Base-by-base conservation (phyloP, 2,888 invertebrate species). In the Anarsia innoxiella region DNA sequence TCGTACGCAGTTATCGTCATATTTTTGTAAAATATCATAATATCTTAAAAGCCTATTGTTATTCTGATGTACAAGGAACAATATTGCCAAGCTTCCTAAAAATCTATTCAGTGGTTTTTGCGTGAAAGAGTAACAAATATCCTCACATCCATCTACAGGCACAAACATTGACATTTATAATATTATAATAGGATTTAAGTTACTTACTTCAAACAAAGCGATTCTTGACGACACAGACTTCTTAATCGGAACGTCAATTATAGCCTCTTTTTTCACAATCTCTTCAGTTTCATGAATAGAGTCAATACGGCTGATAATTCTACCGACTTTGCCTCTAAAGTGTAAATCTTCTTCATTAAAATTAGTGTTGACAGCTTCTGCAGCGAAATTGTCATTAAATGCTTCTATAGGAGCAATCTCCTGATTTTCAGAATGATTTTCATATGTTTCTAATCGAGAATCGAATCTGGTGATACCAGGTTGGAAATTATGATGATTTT, bases 161-260 rank as follows among this genome's bases (percentile, higher is more conserved):
- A n/a, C n/a, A n/a, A n/a, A n/a, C n/a, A n/a, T n/a, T n/a, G n/a
- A n/a, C n/a, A n/a, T n/a, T n/a, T n/a, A n/a, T n/a, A n/a, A n/a
- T n/a, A n/a, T n/a, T n/a, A n/a, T n/a, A n/a, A n/a, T n/a, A n/a
- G n/a, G n/a, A n/a, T n/a, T n/a, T n/a, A n/a, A n/a, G 19, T 9
- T 25, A 46, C 53, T 71, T 62, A 77, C 82, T 64, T 83, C 82
- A 57, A 80, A 83, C 51, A 80, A 56, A 16, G 80, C 77, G 30
- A 83, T 74, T 54, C 71, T 80, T 0, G 78, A 69, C 13, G 70
- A 41, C 1, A 83, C 65, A 0, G 70, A 64, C 29, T 61, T 67
- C 26, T 66, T 65, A 39, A 58, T 67, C 1, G 66, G 68, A 8
- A 66, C 32, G 9, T 65, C 61, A 4, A 59, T 51, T 1, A 39